Conservation (phyloP, 2,888 invertebrate genomes). For the Volucella bombylans region DNA sequence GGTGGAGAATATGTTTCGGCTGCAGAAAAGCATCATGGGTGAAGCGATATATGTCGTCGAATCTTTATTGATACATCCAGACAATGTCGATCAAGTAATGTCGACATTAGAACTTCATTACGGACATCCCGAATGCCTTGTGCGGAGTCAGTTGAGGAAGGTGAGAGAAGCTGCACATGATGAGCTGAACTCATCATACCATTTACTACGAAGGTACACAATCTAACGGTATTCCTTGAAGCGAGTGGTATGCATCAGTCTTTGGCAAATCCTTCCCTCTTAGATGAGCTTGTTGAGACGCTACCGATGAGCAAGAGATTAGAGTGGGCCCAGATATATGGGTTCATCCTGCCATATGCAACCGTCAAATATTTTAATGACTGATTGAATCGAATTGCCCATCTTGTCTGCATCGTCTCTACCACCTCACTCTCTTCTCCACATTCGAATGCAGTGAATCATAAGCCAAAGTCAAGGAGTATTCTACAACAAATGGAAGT, state of each 20-base stretch:
- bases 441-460: not conserved
- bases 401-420: slow-evolving; percentile 2
- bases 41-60: too few relatives aligned
- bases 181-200: too few relatives aligned
- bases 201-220: too few relatives aligned
- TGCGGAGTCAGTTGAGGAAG: too few relatives aligned
- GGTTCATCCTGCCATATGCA: slow-evolving; percentile 13
- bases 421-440: not conserved
- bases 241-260: slow-evolving; percentile 27
- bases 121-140: too few relatives aligned
- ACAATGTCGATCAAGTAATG: too few relatives aligned
- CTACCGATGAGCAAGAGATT: slow-evolving; percentile 41
- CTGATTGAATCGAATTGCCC: slow-evolving; percentile 11
- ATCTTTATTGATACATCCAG: too few relatives aligned
- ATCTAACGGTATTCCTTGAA: too few relatives aligned
- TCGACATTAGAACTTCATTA: too few relatives aligned
- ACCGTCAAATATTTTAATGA: slow-evolving; percentile 22
- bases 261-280: slow-evolving; percentile 29
- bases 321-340: slow-evolving; percentile 28
- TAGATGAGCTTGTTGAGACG: slow-evolving; percentile 32
- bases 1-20: too few relatives aligned
- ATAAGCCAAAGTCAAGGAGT: not conserved
- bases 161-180: too few relatives aligned
- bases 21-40: too few relatives aligned
- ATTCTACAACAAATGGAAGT: slow-evolving; percentile 6